These are phyloP conservation scores for Drosophila kanapiae DNA, from an alignment of 1,140 invertebrate species.

Conservation along the genomic window DNA sequence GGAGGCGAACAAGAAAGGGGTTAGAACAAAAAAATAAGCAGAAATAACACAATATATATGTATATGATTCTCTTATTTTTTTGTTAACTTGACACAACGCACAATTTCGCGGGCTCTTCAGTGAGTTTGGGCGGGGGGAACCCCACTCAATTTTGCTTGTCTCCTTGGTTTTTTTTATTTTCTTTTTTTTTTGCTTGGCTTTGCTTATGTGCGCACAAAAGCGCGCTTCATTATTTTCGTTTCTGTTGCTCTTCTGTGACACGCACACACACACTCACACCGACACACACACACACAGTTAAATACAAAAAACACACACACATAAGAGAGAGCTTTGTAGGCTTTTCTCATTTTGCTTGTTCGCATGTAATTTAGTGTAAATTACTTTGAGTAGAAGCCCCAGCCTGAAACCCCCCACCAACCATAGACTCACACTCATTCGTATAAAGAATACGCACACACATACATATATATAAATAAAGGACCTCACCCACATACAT, in stretches of 20 bases:
- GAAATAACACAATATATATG: slow-evolving; percentile 31
- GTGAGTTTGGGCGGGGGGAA: background rate
- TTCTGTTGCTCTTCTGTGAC: slow-evolving; percentile 64
- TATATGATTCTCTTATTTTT: slow-evolving; percentile 22
- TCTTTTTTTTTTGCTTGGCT: slow-evolving; percentile 28
- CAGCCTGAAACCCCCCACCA: slow-evolving; percentile 29
- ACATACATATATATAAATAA: slow-evolving; percentile 24
- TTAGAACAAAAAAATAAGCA: slow-evolving; percentile 41
- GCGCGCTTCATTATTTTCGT: slow-evolving; percentile 73
- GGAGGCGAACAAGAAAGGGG: slow-evolving; percentile 31
- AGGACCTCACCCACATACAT: slow-evolving; percentile 9
- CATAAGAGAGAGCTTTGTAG: slow-evolving; percentile 48
- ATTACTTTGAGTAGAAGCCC: slow-evolving; percentile 72
- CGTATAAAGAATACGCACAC: slow-evolving; percentile 11
- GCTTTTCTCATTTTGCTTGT: slow-evolving; percentile 61
- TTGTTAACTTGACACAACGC: slow-evolving; percentile 45
- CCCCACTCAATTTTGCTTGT: slow-evolving; percentile 46
- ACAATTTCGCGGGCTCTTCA: slow-evolving; percentile 41
- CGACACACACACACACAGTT: slow-evolving; percentile 5
- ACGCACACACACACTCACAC: slow-evolving; percentile 30
- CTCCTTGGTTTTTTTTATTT: slow-evolving; percentile 32
- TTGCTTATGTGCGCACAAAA: slow-evolving; percentile 68
- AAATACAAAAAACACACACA: slow-evolving; percentile 21
- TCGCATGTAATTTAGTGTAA: slow-evolving; percentile 78
- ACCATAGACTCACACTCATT: slow-evolving; percentile 12